These are phyloP conservation scores for Bradysia coprophila DNA, from an alignment of 1,140 invertebrate genomes.

Conservation along the genomic window DNA sequence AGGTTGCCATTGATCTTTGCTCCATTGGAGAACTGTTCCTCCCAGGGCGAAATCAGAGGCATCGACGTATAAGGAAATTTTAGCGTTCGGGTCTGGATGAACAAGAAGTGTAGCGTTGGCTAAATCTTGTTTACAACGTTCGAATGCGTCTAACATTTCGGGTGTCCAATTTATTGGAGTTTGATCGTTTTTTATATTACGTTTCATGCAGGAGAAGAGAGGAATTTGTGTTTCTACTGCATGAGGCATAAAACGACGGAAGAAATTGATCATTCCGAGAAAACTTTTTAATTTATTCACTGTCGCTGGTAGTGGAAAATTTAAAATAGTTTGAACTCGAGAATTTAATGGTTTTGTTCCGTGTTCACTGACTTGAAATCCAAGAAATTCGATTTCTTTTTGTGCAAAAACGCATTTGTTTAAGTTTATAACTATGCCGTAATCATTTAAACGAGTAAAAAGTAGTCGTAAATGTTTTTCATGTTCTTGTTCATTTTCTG, in stretches of 20 bases:
- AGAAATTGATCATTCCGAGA: not conserved
- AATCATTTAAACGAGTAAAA: too few relatives aligned
- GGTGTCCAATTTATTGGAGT: slow-evolving; percentile 8
- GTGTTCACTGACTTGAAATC: too few relatives aligned
- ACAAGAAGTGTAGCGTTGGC: slow-evolving; percentile 5
- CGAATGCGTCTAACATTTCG: slow-evolving; percentile 8
- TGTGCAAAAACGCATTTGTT: too few relatives aligned
- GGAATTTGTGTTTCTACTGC: slow-evolving; percentile 4
- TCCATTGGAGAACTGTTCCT: slow-evolving; percentile 7
- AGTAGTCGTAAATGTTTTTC: too few relatives aligned
- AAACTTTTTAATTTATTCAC: not conserved
- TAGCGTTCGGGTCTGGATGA: not conserved
- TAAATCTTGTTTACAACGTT: slow-evolving; percentile 9
- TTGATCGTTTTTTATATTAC: slow-evolving; percentile 7
- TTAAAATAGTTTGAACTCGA: not conserved
- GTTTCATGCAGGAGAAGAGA: not conserved
- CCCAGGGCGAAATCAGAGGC: slow-evolving; percentile 9
- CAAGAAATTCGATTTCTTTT: too few relatives aligned
- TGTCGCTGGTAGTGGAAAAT: not conserved
- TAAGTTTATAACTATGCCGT: too few relatives aligned
- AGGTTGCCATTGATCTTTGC: slow-evolving; percentile 7
- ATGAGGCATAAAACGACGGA: not conserved
- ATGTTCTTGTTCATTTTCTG: slow-evolving; percentile 11
- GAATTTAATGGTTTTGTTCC: too few relatives aligned
- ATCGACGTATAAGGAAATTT: slow-evolving; percentile 2